Base-by-base conservation (phyloP, 2,797 vertebrate species). In the Steatocranus sp. region DNA sequence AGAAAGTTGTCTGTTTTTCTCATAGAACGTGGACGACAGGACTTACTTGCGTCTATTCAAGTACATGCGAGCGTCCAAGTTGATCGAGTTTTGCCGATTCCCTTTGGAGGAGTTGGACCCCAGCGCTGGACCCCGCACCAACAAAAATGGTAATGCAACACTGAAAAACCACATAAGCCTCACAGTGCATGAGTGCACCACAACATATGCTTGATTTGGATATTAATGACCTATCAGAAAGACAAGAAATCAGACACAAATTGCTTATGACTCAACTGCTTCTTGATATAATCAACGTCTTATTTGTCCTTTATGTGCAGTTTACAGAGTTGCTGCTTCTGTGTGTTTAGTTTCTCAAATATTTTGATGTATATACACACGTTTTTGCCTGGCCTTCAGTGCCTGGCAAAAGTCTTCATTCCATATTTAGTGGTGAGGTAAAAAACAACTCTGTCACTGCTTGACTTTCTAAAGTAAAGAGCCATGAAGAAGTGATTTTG, bases 71-170 rank as follows among this genome's bases (percentile, higher is more conserved):
- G 91, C 96, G 1, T 96, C 97, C n/a, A 98, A 97, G 79, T 78
- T 98, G 78, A 95, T 96, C 6, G 97, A 97, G 78, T 92, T 96
- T 2, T 63, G 96, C 27, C 94, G 94, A 20, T 61, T 93, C 9
- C 97, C 97, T 1, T 88, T 99, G 80, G 97, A 97, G 77, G 96
- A 98, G 1, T 83, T 99, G 32, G 93, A 97, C 20, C 98, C 98
- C 2, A 86, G 49, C 0, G 94, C 95, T 30, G 97, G 97, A 38
- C 97, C 96, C 23, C 97, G 95, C 90, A 96, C 95, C 90, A 98
- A 97, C 83, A 97, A 96, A 89, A 97, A 94, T 96, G 98, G 98
- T 99, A 94, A 76, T 0, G 6, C n/a, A 9, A 30, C 63, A 15
- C 20, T 20, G 3, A 66, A 23, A 17, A 27, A 11, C 18, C 34